Evolutionary conservation across 1,140 invertebrate genomes (phyloP), one percentile per base, ranked within the genome.

Genomic region (Drosophila nannoptera): DNA sequence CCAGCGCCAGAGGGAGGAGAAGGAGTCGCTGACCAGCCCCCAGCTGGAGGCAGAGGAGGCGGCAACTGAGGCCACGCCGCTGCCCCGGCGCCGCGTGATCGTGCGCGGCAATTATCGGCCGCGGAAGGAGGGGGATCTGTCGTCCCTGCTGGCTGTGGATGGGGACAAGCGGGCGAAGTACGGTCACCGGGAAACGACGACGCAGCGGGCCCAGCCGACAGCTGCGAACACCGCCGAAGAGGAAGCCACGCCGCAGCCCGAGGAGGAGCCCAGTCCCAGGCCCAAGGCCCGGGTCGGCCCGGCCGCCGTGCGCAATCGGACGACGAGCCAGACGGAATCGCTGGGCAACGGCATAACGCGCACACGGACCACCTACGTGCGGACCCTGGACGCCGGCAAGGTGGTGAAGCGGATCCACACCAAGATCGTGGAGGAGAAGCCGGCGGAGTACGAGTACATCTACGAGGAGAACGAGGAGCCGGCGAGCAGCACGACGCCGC

Each of bases 361-460:
- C 5, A 88, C 83, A 3, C 75, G 69, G 50, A 88, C 82, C 12
- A 87, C 83, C 5, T 74, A 71, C 46, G 64, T 75, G 2, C 73
- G 80, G 7, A 87, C 77, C 1, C 40, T 84, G 0, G 70, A 77
- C 46, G 54, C 35, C 0, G 75, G 73, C n/a, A 88, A 88, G 16
- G 71, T 75, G 2, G 66, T 87, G 0, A 86, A 83, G 45, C 77
- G 78, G 5, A 60, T 86, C 0, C 81, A 80, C 8, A 87, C 71
- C 0, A 88, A 88, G 40, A 86, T 72, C 1, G 43, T 88, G 4
- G 50, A 86, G 11, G 75, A 87, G 58, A 75, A 73, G 29, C 83
- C 78, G 0, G 71, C 75, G 0, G 87, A 88, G 7, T 89, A 87
- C 35, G 87, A 87, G 55, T 78, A 88, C 32, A 46, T 87, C 3